A percentile compares a stretch with the other conserved stretches of the same genome.
These are phyloP conservation scores for Clarias magur DNA, from an alignment of 2,113 vertebrate genomes.

Conservation along the genomic window DNA sequence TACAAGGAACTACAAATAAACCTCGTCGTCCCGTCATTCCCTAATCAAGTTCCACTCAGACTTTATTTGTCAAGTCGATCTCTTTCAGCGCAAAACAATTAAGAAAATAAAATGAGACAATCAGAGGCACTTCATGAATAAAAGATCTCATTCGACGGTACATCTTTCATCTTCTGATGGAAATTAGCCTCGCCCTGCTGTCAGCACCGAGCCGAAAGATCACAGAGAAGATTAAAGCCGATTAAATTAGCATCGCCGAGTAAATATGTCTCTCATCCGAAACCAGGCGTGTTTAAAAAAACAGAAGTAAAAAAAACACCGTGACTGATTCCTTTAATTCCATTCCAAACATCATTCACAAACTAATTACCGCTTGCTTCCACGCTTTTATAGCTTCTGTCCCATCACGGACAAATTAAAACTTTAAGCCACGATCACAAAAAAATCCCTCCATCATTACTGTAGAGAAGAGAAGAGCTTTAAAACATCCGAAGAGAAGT, in stretches of 20 bases:
- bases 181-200: conserved; percentile 3
- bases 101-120: conserved; percentile 7
- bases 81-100: conserved; percentile 16
- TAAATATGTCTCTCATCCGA: conserved; percentile 32
- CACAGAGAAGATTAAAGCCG: conserved; percentile 15
- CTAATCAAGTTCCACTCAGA: neutral
- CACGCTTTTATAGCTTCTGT: neutral
- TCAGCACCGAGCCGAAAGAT: neutral
- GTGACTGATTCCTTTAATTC: conserved; percentile 28
- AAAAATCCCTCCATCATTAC: neutral
- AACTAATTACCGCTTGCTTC: neutral
- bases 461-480: neutral
- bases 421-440: neutral
- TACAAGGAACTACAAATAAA: neutral
- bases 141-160: conserved; percentile 21
- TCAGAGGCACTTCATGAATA: conserved; percentile 20
- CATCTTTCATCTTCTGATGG: conserved; percentile 35
- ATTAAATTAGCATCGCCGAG: conserved; percentile 36
- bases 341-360: conserved; percentile 24
- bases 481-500: neutral
- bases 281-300: conserved; percentile 17
- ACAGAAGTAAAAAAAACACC: neutral
- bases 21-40: neutral
- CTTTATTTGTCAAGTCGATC: conserved; percentile 12
- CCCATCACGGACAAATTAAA: neutral